phyloP scores from a whole-genome alignment of 2,113 vertebrate species.

The Petrocephalus microphthalmus region DNA sequence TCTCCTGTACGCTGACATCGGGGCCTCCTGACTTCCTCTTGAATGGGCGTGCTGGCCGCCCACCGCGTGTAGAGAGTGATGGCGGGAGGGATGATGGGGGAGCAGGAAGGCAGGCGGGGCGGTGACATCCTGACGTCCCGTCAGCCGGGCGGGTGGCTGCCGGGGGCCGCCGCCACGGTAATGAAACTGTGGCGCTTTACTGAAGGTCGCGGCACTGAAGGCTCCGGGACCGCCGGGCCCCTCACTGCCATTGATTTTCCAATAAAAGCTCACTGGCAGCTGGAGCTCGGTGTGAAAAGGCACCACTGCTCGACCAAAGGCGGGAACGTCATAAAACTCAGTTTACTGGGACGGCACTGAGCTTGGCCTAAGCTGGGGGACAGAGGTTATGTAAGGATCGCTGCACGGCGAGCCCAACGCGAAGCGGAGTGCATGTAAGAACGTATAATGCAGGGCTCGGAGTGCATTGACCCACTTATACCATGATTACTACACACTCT shows the following conservation, averaged over 20 bases:
- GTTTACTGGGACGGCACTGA: background rate
- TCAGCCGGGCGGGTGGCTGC: background rate
- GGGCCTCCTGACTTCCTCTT: background rate
- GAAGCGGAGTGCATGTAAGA: background rate
- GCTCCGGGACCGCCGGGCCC: too few relatives aligned
- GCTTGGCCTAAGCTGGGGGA: background rate
- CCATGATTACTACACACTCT: background rate
- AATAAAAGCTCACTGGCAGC: background rate
- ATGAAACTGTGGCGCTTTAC: background rate
- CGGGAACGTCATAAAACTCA: background rate
- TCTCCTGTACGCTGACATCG: background rate
- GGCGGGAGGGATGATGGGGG: background rate
- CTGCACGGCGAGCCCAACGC: background rate
- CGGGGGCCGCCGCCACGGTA: background rate
- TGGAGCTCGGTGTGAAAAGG: too few relatives aligned
- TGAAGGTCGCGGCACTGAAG: background rate
- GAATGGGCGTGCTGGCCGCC: background rate
- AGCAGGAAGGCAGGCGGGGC: background rate
- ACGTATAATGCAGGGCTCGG: background rate
- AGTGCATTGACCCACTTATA: background rate
- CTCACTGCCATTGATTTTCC: background rate
- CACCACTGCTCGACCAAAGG: background rate
- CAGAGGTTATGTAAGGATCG: background rate
- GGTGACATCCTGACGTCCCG: background rate
- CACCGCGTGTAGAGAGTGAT: background rate